Conservation (phyloP, 2,113 vertebrate species). For the Hippotragus niger region DNA sequence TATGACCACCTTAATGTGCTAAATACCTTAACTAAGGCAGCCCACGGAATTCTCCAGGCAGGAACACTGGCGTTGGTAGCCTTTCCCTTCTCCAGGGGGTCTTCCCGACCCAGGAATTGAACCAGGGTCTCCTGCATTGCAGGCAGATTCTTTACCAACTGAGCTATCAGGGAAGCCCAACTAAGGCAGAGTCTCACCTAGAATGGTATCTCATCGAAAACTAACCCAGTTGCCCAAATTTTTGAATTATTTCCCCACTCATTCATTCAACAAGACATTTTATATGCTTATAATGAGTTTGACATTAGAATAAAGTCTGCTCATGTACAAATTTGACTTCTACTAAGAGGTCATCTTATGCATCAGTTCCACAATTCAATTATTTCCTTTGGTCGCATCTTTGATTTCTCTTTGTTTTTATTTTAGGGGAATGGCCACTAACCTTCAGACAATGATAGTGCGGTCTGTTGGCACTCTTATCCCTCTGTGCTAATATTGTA, state of each 20-base stretch:
- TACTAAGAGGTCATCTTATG: neutral
- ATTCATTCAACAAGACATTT: neutral
- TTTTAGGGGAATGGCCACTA: neutral
- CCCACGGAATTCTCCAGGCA: no score
- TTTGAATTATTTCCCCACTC: neutral
- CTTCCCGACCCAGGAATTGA: no score
- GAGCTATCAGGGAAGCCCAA: no score
- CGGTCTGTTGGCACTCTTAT: neutral
- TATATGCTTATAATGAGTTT: neutral
- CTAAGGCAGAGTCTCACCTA: no score
- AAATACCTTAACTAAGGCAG: neutral
- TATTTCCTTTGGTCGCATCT: no score
- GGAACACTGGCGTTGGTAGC: no score
- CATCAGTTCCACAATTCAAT: fast-evolving
- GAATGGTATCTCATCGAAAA: neutral
- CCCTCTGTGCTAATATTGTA: neutral
- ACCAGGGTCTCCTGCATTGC: no score
- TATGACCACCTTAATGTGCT: fast-evolving
- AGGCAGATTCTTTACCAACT: no score
- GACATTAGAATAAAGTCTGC: neutral
- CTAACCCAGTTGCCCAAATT: neutral
- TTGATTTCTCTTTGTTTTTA: neutral
- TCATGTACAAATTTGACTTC: neutral
- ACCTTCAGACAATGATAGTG: neutral
- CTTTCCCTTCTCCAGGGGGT: no score